Evolutionary conservation across 2,888 invertebrate genomes (phyloP), one percentile per base, ranked within the genome.

Genomic region (Ichneumoninae sp.): DNA sequence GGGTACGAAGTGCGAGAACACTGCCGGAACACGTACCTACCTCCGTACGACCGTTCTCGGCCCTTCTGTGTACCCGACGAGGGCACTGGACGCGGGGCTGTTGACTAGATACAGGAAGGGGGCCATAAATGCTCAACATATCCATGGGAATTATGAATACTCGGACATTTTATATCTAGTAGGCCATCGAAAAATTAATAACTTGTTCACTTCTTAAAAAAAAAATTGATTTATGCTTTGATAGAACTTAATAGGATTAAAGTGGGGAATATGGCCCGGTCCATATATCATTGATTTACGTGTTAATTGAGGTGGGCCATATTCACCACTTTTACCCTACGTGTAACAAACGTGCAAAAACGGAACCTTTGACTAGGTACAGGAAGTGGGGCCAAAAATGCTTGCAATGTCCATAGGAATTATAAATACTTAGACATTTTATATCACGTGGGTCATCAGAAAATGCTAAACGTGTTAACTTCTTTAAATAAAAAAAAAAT

Each of bases 1-100:
- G 57, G 57, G 10, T 26, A 57, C 26, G 26, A 26, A 57, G 57
- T 57, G 57, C 57, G 57, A 57, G 57, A 57, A 57, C 57, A 57
- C 8, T 57, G 57, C 1, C 57, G 10, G 26, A 57, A 57, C 57
- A 22, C 57, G 57, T 57, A 57, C 26, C 57, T 26, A 57, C 57
- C 57, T 26, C 57, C 10, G 57, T 57, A 57, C 57, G 57, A 57
- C 57, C 57, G 13, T 57, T 57, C 10, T 22, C 26, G 57, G 57
- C 57, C 26, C 57, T 57, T 57, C 26, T 57, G 57, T 57, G 3
- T 57, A 57, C 26, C 26, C 57, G 2, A 57, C 26, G n/a, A 22
- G 26, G 26, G 10, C 8, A 22, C 26, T 10, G 57, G 13, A 22
- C 26, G 22, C 57, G 57, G 5, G 57, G 57, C 57, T 26, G 26